Percentiles rank a stretch among this genome's conserved stretches.
These are phyloP conservation scores for Eubasilissa regina DNA, from an alignment of 1,140 invertebrate species.

Conservation along the genomic window DNA sequence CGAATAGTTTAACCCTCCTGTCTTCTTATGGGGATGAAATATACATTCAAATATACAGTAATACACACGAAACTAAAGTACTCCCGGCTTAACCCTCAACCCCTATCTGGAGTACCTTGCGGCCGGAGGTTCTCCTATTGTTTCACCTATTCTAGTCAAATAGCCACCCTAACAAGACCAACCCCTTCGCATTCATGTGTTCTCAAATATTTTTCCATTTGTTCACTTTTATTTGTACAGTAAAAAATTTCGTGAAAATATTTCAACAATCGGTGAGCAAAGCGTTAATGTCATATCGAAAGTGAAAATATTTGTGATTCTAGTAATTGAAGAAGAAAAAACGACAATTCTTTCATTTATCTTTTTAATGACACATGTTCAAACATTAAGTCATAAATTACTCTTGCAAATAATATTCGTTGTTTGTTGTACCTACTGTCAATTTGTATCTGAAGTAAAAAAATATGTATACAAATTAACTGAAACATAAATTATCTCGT, in stretches of 20 bases:
- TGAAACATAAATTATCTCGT: too few species aligned
- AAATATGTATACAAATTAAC: too few species aligned
- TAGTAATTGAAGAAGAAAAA: background rate
- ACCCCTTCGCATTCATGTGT: conserved; percentile 5
- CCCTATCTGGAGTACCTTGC: conserved; percentile 17
- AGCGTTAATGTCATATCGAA: too few species aligned
- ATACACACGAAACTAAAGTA: conserved; percentile 20
- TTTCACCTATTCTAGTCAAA: conserved; percentile 36
- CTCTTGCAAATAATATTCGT: too few species aligned
- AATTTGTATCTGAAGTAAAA: too few species aligned
- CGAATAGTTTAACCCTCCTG: background rate
- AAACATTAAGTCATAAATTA: too few species aligned
- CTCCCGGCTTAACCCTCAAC: conserved; percentile 14
- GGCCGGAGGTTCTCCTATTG: conserved; percentile 18
- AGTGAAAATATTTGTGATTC: background rate
- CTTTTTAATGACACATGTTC: too few species aligned
- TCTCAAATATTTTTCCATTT: background rate
- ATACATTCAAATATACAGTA: conserved; percentile 33
- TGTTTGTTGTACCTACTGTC: too few species aligned
- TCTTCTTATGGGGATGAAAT: conserved; percentile 14
- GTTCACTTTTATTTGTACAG: too few species aligned
- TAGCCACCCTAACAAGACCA: conserved; percentile 14
- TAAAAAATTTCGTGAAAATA: too few species aligned
- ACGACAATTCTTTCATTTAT: too few species aligned
- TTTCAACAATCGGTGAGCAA: too few species aligned